Conservation (phyloP, 2,888 invertebrate genomes). For the Leptinotarsa rubiginosa region DNA sequence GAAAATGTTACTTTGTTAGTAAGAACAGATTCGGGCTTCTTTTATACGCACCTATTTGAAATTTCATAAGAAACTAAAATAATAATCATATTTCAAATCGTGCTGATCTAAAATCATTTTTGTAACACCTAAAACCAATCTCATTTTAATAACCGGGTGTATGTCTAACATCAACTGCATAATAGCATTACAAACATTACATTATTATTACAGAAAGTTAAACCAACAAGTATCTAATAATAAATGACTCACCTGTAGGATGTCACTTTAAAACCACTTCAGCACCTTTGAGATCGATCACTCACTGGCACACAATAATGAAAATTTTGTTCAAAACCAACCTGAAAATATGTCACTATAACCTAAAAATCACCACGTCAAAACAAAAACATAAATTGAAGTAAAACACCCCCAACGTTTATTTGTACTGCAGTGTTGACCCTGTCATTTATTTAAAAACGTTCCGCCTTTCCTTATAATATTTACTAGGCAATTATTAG, state of each 20-base stretch:
- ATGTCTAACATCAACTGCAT: too few relatives aligned
- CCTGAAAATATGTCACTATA: constrained; percentile 15
- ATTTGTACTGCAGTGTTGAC: constrained; percentile 10
- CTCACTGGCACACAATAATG: constrained; percentile 24
- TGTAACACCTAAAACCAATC: too few relatives aligned
- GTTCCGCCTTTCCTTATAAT: constrained; percentile 14
- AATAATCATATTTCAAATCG: too few relatives aligned
- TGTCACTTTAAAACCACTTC: constrained; percentile 18
- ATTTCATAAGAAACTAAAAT: too few relatives aligned
- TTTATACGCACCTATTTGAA: too few relatives aligned
- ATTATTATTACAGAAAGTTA: not conserved
- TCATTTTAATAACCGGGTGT: too few relatives aligned
- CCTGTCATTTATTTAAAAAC: constrained; percentile 4
- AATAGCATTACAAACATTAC: too few relatives aligned
- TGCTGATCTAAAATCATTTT: too few relatives aligned
- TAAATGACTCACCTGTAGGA: constrained; percentile 18
- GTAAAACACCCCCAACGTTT: constrained; percentile 7
- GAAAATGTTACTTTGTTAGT: too few relatives aligned
- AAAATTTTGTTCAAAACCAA: constrained; percentile 7
- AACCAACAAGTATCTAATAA: not conserved
- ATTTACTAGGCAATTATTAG: constrained; percentile 35
- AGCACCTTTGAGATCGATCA: constrained; percentile 23
- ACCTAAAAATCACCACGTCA: constrained; percentile 26
- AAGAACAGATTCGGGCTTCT: too few relatives aligned
- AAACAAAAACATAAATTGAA: constrained; percentile 4